Base-by-base conservation (phyloP, 1,140 invertebrate species). In the Drosophila gunungcola region DNA sequence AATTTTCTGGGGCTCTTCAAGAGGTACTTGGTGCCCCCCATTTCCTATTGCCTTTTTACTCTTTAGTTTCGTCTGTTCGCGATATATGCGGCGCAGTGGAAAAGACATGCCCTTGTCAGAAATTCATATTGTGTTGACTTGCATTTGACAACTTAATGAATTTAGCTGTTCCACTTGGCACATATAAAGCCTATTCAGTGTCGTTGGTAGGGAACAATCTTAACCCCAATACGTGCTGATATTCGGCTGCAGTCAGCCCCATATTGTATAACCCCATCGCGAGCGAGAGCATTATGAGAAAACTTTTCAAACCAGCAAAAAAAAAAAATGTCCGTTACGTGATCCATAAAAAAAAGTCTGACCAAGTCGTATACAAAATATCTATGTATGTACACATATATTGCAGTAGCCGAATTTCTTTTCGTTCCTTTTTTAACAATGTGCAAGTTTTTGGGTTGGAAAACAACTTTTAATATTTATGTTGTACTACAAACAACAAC, bases 141-240 rank as follows among this genome's bases (percentile, higher is more conserved):
- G 88, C 80, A 88, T 80, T 91, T 91, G 88, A 90, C 88, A 90
- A 88, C 80, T 90, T 90, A 90, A 88, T 90, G 88, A 90, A 91
- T 89, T 91, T 88, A 68, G 36, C 49, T 58, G 63, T 63, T 52
- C 43, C 34, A 34, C 48, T 55, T 12, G 43, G 43, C 27, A 67
- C 81, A 76, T 73, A 73, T 64, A 73, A 84, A 21, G 16, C 16
- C 16, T 21, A 21, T 21, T 21, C 16, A 21, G 1, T 21, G 16
- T 21, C 16, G 16, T 21, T 21, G 16, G 16, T 21, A 21, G 16
- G 16, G 16, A 21, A 21, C 16, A 21, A 46, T 72, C 78, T 85
- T 80, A 78, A 62, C 80, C 80, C 80, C 57, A 68, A 78, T 72
- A 84, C 73, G 77, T 75, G 82, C 69, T 54, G 65, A 75, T 70